Conservation (phyloP, 1,140 invertebrate species). For the Saccostrea cuccullata region DNA sequence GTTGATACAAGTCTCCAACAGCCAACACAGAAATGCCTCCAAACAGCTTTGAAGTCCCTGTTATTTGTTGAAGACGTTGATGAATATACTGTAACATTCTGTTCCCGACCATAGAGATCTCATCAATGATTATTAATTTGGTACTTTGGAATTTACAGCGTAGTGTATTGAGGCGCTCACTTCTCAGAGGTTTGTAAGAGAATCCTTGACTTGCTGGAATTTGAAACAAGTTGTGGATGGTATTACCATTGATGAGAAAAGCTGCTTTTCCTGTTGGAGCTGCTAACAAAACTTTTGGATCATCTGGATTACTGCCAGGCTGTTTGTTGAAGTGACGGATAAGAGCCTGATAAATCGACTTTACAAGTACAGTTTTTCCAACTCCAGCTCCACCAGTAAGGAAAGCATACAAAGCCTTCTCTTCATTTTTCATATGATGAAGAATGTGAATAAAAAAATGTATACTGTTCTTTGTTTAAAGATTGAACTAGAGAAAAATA, state of each 20-base stretch:
- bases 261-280: constrained; percentile 62
- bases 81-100: constrained; percentile 53
- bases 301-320: constrained; percentile 57
- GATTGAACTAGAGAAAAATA: too few species aligned
- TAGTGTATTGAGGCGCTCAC: constrained; percentile 44
- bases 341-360: constrained; percentile 52
- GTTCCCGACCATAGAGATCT: constrained; percentile 55
- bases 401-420: constrained; percentile 42
- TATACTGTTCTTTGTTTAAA: too few species aligned
- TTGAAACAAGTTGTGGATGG: constrained; percentile 52
- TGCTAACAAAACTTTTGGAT: constrained; percentile 51
- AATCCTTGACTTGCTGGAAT: constrained; percentile 46
- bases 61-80: constrained; percentile 48
- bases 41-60: constrained; percentile 17
- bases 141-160: not conserved
- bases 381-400: constrained; percentile 59
- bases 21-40: constrained; percentile 33
- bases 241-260: constrained; percentile 54
- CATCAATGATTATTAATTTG: constrained; percentile 48
- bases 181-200: constrained; percentile 35
- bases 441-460: too few species aligned
- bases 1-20: constrained; percentile 39
- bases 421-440: too few species aligned
- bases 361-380: constrained; percentile 53
- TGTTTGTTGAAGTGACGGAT: constrained; percentile 48